Percentiles rank a stretch among this genome's conserved stretches.
These are phyloP conservation scores for Aleiodes testaceus DNA, from an alignment of 2,888 invertebrate genomes.

Conservation along the genomic window DNA sequence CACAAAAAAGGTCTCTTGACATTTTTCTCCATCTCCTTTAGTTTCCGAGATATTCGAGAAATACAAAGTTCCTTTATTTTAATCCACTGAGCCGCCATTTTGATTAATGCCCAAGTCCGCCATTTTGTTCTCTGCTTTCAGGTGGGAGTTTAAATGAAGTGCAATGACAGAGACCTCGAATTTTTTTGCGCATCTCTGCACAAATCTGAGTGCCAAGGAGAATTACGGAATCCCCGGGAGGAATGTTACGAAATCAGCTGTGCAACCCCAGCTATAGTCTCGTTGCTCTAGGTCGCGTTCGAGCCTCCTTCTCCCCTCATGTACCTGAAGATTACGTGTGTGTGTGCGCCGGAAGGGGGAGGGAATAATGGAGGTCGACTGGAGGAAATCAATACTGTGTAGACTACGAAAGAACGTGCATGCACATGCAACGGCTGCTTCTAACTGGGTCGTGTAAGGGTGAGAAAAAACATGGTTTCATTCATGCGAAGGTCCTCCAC, in stretches of 20 bases:
- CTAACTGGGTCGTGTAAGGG: conserved; percentile 1
- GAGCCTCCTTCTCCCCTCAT: background rate
- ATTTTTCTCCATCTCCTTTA: too few species aligned
- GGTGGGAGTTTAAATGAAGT: too few species aligned
- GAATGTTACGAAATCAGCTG: conserved; percentile 62
- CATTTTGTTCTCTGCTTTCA: too few species aligned
- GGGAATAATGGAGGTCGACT: background rate
- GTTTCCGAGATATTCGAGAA: background rate
- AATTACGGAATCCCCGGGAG: conserved; percentile 50
- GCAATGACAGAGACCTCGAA: too few species aligned
- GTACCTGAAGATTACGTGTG: background rate
- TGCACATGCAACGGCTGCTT: too few species aligned
- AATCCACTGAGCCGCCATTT: too few species aligned
- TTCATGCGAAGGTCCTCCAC: conserved; percentile 3
- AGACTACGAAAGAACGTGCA: background rate
- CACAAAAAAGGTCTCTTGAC: too few species aligned
- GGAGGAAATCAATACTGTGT: conserved; percentile 9
- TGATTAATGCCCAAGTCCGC: too few species aligned
- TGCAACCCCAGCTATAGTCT: conserved; percentile 7
- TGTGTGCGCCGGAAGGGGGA: background rate
- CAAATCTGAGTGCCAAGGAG: conserved; percentile 26
- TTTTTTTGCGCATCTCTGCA: too few species aligned
- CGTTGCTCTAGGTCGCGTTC: conserved; percentile 41
- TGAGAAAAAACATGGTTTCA: too few species aligned
- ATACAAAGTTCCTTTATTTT: background rate